A percentile compares a stretch with the other conserved stretches of the same genome.
Evolutionary conservation across 2,888 invertebrate genomes (phyloP).

Genomic region (Heteropelma amictum): DNA sequence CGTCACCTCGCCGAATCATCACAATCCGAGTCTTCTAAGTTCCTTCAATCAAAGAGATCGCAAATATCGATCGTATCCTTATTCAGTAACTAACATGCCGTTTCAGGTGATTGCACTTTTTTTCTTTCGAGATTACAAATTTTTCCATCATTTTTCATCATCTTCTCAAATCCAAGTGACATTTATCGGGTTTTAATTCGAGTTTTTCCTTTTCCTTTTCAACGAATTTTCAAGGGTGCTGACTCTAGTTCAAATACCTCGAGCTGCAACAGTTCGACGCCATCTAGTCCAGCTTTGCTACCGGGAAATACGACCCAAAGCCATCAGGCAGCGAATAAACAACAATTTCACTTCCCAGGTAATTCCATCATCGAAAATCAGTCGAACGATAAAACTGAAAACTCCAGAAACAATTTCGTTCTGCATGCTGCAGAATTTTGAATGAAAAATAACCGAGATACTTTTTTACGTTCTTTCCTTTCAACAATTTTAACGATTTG

Average conservation of each 20-base stretch:
- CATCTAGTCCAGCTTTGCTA: conserved; percentile 93
- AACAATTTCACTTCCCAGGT: conserved; percentile 91
- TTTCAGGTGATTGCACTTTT: conserved; percentile 79
- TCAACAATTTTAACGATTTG: no score
- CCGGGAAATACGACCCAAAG: conserved; percentile 79
- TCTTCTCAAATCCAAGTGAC: background rate
- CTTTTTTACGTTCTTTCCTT: no score
- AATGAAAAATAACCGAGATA: no score
- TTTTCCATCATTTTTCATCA: conserved; percentile 11
- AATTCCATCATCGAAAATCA: conserved; percentile 43
- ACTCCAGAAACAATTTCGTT: background rate
- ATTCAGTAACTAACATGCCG: conserved; percentile 80
- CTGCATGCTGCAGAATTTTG: no score
- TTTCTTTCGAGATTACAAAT: background rate
- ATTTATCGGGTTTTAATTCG: background rate
- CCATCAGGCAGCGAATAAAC: conserved; percentile 79
- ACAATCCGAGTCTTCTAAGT: conserved; percentile 72
- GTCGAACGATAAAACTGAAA: background rate
- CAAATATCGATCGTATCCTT: conserved; percentile 80
- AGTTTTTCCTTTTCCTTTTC: background rate
- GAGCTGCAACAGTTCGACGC: conserved; percentile 97
- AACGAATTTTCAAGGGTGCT: conserved; percentile 80
- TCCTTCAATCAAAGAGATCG: conserved; percentile 78
- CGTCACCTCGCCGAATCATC: conserved; percentile 76
- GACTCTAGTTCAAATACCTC: conserved; percentile 96